Evolutionary conservation across 2,797 vertebrate genomes (phyloP).

Genomic region (Zalophus californianus): DNA sequence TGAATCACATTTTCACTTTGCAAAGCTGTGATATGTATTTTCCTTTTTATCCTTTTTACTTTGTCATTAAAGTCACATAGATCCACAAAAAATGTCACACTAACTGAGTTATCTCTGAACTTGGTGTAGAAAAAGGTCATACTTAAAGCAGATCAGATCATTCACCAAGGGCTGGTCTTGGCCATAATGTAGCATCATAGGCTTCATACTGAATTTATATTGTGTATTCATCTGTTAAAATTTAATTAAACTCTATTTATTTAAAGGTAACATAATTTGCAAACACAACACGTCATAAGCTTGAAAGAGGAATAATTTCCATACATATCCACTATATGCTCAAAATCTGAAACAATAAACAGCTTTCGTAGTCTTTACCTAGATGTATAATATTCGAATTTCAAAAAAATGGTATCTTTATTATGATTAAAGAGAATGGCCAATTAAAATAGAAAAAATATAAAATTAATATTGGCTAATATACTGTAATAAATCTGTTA

Average conservation of each 20-base stretch:
- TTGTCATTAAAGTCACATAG: constrained; percentile 61
- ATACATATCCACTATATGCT: background rate
- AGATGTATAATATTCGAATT: background rate
- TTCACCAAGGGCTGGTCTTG: constrained; percentile 3
- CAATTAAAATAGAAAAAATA: background rate
- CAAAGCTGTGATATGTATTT: constrained; percentile 12
- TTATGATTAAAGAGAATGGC: background rate
- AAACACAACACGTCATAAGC: background rate
- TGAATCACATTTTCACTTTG: constrained; percentile 65
- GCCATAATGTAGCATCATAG: background rate
- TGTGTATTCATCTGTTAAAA: background rate
- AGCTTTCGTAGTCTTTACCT: background rate
- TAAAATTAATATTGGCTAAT: background rate
- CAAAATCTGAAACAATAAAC: background rate
- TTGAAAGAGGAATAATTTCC: background rate
- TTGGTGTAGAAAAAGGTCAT: constrained; percentile 45
- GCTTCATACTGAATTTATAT: constrained; percentile 32
- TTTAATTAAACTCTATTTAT: background rate
- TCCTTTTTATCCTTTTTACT: constrained; percentile 37
- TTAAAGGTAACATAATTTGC: background rate
- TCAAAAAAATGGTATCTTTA: background rate
- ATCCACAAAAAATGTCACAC: constrained; percentile 56
- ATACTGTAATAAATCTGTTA: background rate
- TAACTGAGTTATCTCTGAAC: constrained; percentile 66
- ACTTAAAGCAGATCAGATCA: constrained; percentile 25